These are phyloP conservation scores for Dysidea cf. avara DNA, from an alignment of 37 sponge, comb jelly and placozoan genomes.

Conservation along the genomic window DNA sequence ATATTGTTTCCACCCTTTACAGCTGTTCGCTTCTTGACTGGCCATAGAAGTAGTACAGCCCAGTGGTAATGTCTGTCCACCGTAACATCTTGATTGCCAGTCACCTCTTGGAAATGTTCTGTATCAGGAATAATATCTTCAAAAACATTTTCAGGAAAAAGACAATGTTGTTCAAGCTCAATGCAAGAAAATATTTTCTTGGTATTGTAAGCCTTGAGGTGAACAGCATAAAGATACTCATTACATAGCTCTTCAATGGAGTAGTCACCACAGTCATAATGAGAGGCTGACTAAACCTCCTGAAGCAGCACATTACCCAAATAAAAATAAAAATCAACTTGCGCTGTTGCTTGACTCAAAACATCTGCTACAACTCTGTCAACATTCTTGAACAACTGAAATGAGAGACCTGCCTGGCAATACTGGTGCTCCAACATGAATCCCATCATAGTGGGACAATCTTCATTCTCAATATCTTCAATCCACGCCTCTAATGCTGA, in stretches of 20 bases:
- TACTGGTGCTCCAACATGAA: constrained; percentile 33
- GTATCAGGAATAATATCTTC: neutral
- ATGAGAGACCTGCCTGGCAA: constrained; percentile 33
- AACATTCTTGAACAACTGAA: constrained; percentile 24
- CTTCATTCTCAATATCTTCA: neutral
- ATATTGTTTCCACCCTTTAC: too few relatives aligned
- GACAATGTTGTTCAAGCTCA: neutral
- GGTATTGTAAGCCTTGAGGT: too few relatives aligned
- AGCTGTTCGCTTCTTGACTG: neutral
- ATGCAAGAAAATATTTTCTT: neutral
- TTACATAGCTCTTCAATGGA: neutral
- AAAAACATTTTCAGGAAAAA: constrained; percentile 3
- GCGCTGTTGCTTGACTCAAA: neutral
- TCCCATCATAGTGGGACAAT: constrained; percentile 14
- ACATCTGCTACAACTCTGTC: constrained; percentile 37
- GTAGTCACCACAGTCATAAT: neutral
- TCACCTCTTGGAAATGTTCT: constrained; percentile 3
- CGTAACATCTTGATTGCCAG: constrained; percentile 30
- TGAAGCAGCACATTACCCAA: neutral
- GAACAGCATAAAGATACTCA: neutral
- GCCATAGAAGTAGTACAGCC: constrained; percentile 36
- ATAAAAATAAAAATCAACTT: constrained; percentile 30
- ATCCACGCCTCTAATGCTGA: constrained; percentile 12
- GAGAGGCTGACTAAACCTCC: neutral
- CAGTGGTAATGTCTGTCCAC: constrained; percentile 8